Evolutionary conservation across 2,888 invertebrate species (phyloP).

Genomic region (Eupsilia transversa): DNA sequence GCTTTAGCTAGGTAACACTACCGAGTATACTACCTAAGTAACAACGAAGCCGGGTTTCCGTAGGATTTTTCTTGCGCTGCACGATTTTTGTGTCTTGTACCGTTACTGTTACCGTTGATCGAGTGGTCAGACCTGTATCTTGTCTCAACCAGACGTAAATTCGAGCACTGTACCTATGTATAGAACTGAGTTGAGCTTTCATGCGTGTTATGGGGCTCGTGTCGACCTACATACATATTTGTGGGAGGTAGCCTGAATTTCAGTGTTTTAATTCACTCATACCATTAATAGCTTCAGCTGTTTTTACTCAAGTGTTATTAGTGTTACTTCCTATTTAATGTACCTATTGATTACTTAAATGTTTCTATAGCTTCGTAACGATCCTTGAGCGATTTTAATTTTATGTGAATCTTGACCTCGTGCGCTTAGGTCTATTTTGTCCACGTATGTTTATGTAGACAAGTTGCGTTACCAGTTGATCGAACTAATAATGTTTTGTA

Average conservation of each 20-base stretch:
- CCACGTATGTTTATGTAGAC: constrained; percentile 16
- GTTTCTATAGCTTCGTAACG: constrained; percentile 1
- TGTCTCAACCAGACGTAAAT: constrained; percentile 81
- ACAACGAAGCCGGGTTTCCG: constrained; percentile 67
- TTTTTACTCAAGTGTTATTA: constrained; percentile 32
- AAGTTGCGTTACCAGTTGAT: constrained; percentile 14
- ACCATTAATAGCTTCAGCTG: constrained; percentile 55
- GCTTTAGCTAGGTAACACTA: constrained; percentile 13
- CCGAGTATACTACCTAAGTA: constrained; percentile 14
- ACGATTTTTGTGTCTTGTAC: constrained; percentile 86
- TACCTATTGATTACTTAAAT: constrained; percentile 15
- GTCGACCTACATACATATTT: constrained; percentile 77
- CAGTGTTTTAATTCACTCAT: constrained; percentile 52
- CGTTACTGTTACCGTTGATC: constrained; percentile 89
- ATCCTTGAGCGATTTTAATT: constrained; percentile 12
- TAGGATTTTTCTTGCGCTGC: constrained; percentile 80
- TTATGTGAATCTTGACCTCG: constrained; percentile 36
- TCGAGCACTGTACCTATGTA: constrained; percentile 76
- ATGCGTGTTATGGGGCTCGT: constrained; percentile 61
- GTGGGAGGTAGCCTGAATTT: constrained; percentile 71
- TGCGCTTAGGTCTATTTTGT: constrained; percentile 13
- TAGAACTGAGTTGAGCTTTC: constrained; percentile 67
- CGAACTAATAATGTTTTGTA: constrained; percentile 18
- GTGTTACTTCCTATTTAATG: constrained; percentile 1
- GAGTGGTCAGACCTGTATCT: constrained; percentile 88